These are phyloP conservation scores for Cactoblastis cactorum DNA, from an alignment of 2,888 invertebrate species.

Conservation along the genomic window DNA sequence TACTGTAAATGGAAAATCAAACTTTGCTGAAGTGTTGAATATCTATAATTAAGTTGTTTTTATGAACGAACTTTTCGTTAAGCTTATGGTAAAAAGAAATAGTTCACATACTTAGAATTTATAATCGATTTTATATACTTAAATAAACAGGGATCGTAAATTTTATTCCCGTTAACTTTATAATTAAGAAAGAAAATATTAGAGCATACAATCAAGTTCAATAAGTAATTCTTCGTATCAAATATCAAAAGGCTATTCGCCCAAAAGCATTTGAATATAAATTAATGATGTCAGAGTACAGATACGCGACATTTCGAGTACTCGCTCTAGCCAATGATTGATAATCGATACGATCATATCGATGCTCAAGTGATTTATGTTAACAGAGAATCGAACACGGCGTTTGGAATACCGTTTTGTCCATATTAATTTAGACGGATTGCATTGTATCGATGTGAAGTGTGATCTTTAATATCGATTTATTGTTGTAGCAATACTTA, in stretches of 20 bases:
- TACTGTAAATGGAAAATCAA: too few species aligned
- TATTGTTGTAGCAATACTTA: neutral
- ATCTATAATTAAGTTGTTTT: too few species aligned
- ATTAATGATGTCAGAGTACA: slow-evolving; percentile 49
- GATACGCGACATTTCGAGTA: slow-evolving; percentile 54
- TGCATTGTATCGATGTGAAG: slow-evolving; percentile 1
- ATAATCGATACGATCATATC: slow-evolving; percentile 41
- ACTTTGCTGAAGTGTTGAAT: too few species aligned
- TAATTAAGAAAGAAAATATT: neutral
- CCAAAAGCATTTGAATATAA: slow-evolving; percentile 25
- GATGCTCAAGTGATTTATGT: slow-evolving; percentile 45
- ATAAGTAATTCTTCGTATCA: neutral
- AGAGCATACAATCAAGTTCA: neutral
- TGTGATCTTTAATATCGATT: slow-evolving; percentile 7
- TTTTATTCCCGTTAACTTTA: neutral
- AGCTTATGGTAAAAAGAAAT: too few species aligned
- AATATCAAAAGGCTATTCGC: slow-evolving; percentile 8
- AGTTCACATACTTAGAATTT: too few species aligned
- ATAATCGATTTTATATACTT: neutral
- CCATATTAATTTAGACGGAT: slow-evolving; percentile 15
- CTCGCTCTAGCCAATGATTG: slow-evolving; percentile 41
- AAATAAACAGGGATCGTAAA: too few species aligned
- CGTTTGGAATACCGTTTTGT: slow-evolving; percentile 15
- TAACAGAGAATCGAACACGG: slow-evolving; percentile 19
- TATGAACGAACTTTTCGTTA: too few species aligned